Evolutionary conservation across 2,888 invertebrate genomes (phyloP).

Genomic region (Netelia inedita): DNA sequence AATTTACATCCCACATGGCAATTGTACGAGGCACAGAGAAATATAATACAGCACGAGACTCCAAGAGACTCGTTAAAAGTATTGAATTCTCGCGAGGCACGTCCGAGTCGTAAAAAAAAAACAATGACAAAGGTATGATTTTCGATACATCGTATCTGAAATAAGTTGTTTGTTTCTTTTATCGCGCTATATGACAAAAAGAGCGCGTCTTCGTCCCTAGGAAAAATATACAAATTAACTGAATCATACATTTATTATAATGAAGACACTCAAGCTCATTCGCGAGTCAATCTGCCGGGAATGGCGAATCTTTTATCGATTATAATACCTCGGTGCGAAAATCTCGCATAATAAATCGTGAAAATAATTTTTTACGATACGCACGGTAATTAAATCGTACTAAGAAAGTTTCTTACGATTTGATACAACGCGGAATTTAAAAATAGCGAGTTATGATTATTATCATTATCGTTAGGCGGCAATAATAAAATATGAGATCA

Average conservation of each 20-base stretch:
- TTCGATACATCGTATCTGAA: neutral
- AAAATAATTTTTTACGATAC: no score
- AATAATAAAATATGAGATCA: no score
- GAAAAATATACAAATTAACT: conserved; percentile 7
- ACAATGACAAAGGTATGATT: neutral
- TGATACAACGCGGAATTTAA: no score
- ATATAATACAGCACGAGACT: conserved; percentile 24
- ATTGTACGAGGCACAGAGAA: conserved; percentile 49
- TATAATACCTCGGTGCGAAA: neutral
- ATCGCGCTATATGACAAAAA: neutral
- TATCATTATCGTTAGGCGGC: no score
- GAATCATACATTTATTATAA: neutral
- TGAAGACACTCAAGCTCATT: conserved; percentile 18
- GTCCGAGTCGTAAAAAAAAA: neutral
- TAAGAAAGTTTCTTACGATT: neutral
- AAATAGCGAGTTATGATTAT: no score
- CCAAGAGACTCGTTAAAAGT: conserved; percentile 14
- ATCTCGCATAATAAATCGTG: neutral
- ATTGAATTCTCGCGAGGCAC: conserved; percentile 16
- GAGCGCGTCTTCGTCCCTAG: neutral
- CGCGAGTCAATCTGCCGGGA: conserved; percentile 15
- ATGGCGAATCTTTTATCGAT: conserved; percentile 1
- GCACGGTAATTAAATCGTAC: neutral
- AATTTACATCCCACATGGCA: conserved; percentile 48
- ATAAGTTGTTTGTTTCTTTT: neutral